Base-by-base conservation (phyloP, 2,113 vertebrate species). In the Cephalopholis sonnerati region DNA sequence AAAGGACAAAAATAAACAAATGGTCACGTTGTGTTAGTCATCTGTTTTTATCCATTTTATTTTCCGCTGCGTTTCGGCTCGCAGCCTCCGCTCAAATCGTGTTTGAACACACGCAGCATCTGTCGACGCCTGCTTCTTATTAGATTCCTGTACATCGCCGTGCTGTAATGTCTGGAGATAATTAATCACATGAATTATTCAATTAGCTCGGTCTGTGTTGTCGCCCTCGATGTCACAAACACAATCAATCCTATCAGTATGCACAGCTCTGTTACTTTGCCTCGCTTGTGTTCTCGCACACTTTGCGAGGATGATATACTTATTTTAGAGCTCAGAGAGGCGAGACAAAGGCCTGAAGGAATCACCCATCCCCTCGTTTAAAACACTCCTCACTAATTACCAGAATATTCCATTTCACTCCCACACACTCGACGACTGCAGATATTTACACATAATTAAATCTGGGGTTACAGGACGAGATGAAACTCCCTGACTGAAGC, bases 171-270 rank as follows among this genome's bases (percentile, higher is more conserved):
- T 69, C 68, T 82, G 3, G 9, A 54, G 66, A 74, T 78, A 83
- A 85, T 85, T 67, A 74, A 91, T 82, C 59, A 58, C 77, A 79
- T 84, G 27, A 65, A 73, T 79, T 63, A 86, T 88, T 85, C 59
- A 87, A 13, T 87, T 64, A 66, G 53, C 44, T 74, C 46, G 29
- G 59, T 46, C 57, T 20, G 75, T 61, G 64, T 55, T 46, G 69
- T 71, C n/a, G n/a, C 61, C 84, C 81, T 66, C 7, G 0, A 69
- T 67, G 44, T 74, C 81, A 44, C 69, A n/a, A 77, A 79, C 20
- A 9, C 9, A 74, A 79, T 84, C 59, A 61, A 7, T 81, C 7
- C 7, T 36, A 39, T 79, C 54, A 72, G 64, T 83, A 87, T 55
- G 62, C 69, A 83, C 64, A 86, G 65, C 73, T 54, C 54, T 72